A percentile compares a stretch with the other conserved stretches of the same genome.
These are phyloP conservation scores for Epinephelus cyanopodus DNA, from an alignment of 2,113 vertebrate species.

Conservation along the genomic window DNA sequence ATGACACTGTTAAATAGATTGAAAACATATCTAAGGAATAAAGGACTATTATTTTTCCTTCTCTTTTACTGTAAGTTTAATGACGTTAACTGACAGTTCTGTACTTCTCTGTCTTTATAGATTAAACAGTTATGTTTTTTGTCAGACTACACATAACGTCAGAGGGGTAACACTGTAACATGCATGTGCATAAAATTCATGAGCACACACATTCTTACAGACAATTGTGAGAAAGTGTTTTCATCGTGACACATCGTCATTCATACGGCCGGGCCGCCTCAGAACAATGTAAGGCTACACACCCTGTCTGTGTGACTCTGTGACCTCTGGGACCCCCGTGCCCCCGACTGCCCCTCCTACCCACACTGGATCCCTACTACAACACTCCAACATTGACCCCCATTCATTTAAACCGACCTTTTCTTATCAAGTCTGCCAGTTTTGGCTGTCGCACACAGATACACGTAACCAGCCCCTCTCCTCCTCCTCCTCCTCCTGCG, in stretches of 20 bases:
- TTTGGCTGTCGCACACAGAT: constrained; percentile 57
- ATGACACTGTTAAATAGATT: not conserved
- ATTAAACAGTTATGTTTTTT: not conserved
- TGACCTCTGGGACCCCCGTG: constrained; percentile 65
- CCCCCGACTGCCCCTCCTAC: constrained; percentile 51
- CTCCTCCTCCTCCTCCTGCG: constrained; percentile 19
- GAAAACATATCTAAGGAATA: not conserved
- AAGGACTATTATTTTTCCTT: not conserved
- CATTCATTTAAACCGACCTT: constrained; percentile 81
- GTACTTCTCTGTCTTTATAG: not conserved
- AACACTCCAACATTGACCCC: constrained; percentile 75
- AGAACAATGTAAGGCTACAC: constrained; percentile 81
- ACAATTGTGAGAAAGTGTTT: constrained; percentile 82
- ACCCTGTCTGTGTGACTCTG: constrained; percentile 80
- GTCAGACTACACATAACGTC: not conserved
- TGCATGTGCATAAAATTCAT: constrained; percentile 43
- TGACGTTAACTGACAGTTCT: not conserved
- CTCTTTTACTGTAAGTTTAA: not conserved
- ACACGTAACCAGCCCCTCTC: constrained; percentile 23
- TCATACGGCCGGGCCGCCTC: constrained; percentile 44
- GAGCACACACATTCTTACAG: constrained; percentile 61
- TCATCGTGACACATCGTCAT: constrained; percentile 54
- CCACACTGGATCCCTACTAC: constrained; percentile 55
- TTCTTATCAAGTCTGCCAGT: constrained; percentile 80
- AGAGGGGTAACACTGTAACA: not conserved